Base-by-base conservation (phyloP, 2,797 vertebrate species). In the Pipistrellus kuhlii region DNA sequence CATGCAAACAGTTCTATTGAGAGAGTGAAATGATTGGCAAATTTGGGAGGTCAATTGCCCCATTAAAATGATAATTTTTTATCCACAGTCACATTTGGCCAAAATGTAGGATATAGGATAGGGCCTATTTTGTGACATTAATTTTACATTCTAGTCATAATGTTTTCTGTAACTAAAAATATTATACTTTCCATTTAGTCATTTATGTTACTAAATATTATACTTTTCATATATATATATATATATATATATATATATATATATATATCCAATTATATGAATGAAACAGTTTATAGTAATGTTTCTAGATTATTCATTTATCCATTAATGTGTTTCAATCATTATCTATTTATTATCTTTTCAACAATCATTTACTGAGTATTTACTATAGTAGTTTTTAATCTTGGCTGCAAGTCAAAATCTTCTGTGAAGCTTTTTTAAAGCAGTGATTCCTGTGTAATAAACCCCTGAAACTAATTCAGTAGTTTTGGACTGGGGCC, bases 301-400 rank as follows among this genome's bases (percentile, higher is more conserved):
- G 18, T 13, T 87, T 20, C 68, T 88, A 13, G 48, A 82, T 71
- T 91, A 81, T 77, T 57, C 53, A 78, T 41, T 91, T 64, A 48
- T 72, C 23, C 30, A 44, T 62, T 91, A 38, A 13, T 66, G 6
- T 25, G 21, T 80, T 51, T 81, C 23, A 55, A 80, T 93, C 23
- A 88, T 76, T 92, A 80, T 88, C 55, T 82, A 73, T 85, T 80
- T 38, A 80, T 88, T 91, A 85, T 86, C 44, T 96, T 94, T 90
- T 90, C 66, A 92, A 76, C 66, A 88, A 64, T 90, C 41, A 86
- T 78, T 55, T 87, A 80, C 73, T 72, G 17, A 95, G 15, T 92
- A 48, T 94, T 96, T 91, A 85, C 69, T 77, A 32, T 82, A 82
- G n/a, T 80, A 83, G n/a, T 85, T 95, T 91, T 92, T 83, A 73